Evolutionary conservation across 1,140 invertebrate genomes (phyloP).

Genomic region (Gryllus bimaculatus): DNA sequence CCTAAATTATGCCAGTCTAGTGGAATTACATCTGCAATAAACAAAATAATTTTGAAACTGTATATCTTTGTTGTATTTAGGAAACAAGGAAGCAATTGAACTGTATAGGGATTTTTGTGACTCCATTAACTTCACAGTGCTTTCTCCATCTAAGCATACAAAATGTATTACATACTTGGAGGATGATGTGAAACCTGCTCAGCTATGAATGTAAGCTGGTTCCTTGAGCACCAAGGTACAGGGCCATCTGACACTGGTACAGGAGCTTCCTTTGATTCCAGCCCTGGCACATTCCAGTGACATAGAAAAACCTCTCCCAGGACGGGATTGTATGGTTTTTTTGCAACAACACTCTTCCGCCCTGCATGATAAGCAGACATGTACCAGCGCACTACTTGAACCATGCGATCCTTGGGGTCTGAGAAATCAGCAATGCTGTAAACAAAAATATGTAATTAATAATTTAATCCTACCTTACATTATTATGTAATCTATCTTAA

Average conservation of each 20-base stretch:
- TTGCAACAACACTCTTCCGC: constrained; percentile 85
- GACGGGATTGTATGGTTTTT: constrained; percentile 97
- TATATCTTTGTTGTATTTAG: no score
- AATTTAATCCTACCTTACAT: not conserved
- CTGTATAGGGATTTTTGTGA: no score
- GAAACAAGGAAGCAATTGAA: no score
- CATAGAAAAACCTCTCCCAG: constrained; percentile 91
- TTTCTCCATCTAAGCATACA: no score
- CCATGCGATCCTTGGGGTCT: constrained; percentile 80
- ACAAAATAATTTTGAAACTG: no score
- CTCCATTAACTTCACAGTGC: no score
- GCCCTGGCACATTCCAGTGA: constrained; percentile 61
- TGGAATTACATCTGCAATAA: no score
- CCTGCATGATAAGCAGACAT: constrained; percentile 95
- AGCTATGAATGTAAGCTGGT: constrained; percentile 83
- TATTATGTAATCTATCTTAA: not conserved
- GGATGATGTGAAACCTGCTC: constrained; percentile 99
- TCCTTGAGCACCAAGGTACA: constrained; percentile 66
- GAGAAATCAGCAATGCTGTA: constrained; percentile 70
- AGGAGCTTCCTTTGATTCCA: constrained; percentile 10
- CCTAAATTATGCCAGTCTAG: no score
- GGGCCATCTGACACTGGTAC: constrained; percentile 57
- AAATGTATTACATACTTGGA: constrained; percentile 56
- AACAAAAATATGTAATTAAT: constrained; percentile 19
- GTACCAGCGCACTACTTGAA: constrained; percentile 90